Base-by-base conservation (phyloP, 2,797 vertebrate species). In the Buceros bicornis region DNA sequence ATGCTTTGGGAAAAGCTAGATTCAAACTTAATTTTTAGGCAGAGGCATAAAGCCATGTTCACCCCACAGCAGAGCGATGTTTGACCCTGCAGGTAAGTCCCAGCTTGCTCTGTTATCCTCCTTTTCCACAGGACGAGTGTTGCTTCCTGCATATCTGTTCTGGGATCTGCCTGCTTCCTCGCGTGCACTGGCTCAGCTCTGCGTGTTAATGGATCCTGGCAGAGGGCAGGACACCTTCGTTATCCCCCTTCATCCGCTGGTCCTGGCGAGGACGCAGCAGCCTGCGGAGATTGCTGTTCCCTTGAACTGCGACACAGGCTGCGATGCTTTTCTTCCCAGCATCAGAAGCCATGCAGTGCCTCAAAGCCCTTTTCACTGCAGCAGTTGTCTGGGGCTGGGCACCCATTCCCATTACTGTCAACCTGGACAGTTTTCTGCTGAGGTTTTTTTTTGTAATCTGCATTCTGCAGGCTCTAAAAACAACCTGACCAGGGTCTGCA, bases 401-500 rank as follows among this genome's bases (percentile, higher is more conserved):
- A 61, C 21, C 47, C 51, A 8, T 28, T 16, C 28, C 28, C 11
- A 1, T 8, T 47, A 31, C 4, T 26, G 35, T 29, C n/a, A 66
- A 54, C 5, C 0, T 45, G n/a, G 24, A 26, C 13, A 2, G 12
- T 37, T 48, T 57, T 22, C 54, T 67, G 54, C 29, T 10, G 29
- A 22, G 13, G 33, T 33, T 19, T 77, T 42, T 67, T 24, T 45
- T 14, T n/a, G 18, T 43, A 10, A 21, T 29, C 48, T 85, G 16
- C 14, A 2, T 42, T 45, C 80, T 72, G 48, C n/a, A 65, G 57
- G 13, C 37, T 72, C 80, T 57, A 21, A 57, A 65, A 40, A 0
- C 51, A 16, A 14, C 28, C 42, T 33, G 40, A 11, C 14, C 11
- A 13, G 67, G 16, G 12, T 20, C 10, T 0, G 1, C 1, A 4